Base-by-base conservation (phyloP, 2,113 vertebrate genomes). In the Vanacampus margaritifer region DNA sequence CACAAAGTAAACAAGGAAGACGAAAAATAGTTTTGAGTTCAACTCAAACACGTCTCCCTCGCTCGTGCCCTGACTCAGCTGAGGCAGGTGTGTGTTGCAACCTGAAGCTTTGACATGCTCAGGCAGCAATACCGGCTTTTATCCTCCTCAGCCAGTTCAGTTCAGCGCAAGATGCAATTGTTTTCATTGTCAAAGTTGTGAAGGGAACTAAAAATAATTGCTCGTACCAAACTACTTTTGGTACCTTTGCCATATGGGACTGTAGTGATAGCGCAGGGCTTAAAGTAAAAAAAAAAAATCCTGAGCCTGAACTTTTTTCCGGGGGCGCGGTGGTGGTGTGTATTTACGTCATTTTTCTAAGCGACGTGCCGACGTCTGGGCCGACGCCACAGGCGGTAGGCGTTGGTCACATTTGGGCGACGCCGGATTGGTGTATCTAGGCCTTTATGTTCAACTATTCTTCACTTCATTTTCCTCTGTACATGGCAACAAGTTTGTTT, bases 31-130 rank as follows among this genome's bases (percentile, higher is more conserved):
- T 61, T 64, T 62, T 45, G 65, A 82, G 72, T 69, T 74, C 37
- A 63, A 67, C 24, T 64, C 39, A 53, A 64, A 65, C n/a, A 60
- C 54, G 70, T 68, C 72, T 80, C 65, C 43, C 71, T 80, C 12
- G 41, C 45, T 64, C 61, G 37, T 74, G 74, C 35, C 71, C 77
- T 74, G 84, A 83, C 73, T 80, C 76, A 80, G 75, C 73, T 79
- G 72, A 75, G 74, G 39, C 79, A 90, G 87, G 85, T 89, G 84
- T 87, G 87, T 69, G 71, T 60, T 73, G 32, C 75, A 72, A 78
- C 75, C 75, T 68, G 46, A 54, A 82, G 77, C 68, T 2, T 2
- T 21, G 77, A 66, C 80, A 45, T 78, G 84, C 83, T 87, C 69
- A 65, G 78, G 73, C 79, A 85, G 62, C 65, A 58, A 58, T 66